Evolutionary conservation across 2,113 vertebrate species (phyloP).

Genomic region (Zeus faber): DNA sequence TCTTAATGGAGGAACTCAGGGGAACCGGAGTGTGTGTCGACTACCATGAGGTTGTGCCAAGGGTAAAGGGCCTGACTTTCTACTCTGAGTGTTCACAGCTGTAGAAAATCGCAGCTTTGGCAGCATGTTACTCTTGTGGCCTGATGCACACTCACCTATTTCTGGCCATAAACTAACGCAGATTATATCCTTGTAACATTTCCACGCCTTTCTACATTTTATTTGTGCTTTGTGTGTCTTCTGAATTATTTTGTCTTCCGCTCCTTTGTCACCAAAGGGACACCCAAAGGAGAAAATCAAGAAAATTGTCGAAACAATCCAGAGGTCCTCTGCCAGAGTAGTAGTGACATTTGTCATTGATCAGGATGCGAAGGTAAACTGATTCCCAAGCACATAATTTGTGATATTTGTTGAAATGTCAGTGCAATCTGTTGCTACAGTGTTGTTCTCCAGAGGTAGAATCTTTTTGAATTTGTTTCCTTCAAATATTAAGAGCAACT

Average conservation of each 20-base stretch:
- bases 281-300: slow-evolving; percentile 23
- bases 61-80: slow-evolving; percentile 14
- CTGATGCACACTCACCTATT: no score
- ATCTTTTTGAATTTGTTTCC: no score
- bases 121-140: no score
- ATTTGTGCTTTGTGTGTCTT: background rate
- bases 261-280: background rate
- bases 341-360: slow-evolving; percentile 55
- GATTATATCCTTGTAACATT: no score
- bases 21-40: slow-evolving; percentile 46
- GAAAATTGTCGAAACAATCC: slow-evolving; percentile 48
- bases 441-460: no score
- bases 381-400: background rate
- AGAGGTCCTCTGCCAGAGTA: slow-evolving; percentile 45
- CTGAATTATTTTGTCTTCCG: background rate
- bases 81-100: background rate
- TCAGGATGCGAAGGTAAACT: slow-evolving; percentile 29
- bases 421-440: background rate
- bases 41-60: slow-evolving; percentile 53
- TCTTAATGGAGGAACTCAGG: slow-evolving; percentile 49
- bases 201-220: background rate
- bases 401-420: no score
- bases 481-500: background rate
- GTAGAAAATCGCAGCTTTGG: no score
- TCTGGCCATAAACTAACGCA: no score